Conservation (phyloP, 2,113 vertebrate genomes). For the Orientallactaga bullata region DNA sequence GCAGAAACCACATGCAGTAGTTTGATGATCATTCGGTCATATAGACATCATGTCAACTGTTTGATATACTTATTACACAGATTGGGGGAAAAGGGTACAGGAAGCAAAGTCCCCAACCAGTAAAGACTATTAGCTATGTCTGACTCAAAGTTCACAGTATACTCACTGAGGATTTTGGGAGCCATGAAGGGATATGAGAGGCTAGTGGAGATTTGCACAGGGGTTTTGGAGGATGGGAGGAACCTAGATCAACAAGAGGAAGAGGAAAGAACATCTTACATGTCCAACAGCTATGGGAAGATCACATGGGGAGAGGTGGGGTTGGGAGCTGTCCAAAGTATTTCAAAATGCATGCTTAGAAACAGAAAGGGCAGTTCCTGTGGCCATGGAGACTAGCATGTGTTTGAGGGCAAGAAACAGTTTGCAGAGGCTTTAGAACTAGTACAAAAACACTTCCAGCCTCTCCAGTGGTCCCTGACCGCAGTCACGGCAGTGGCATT, state of each 20-base stretch:
- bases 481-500: too few relatives aligned
- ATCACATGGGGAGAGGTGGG: background rate
- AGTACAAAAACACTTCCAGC: background rate
- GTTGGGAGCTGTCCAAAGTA: background rate
- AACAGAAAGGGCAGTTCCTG: background rate
- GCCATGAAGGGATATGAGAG: background rate
- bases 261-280: background rate
- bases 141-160: background rate
- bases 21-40: background rate
- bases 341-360: background rate
- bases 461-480: background rate
- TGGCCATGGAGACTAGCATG: rapidly evolving
- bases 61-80: background rate
- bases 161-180: background rate
- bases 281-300: rapidly evolving
- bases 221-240: background rate
- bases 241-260: background rate
- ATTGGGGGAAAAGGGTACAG: background rate
- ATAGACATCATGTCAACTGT: background rate
- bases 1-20: background rate
- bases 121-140: background rate
- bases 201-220: too few relatives aligned
- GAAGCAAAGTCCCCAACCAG: background rate
- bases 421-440: background rate
- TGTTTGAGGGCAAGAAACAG: background rate